A percentile compares a stretch with the other conserved stretches of the same genome.
Conservation (phyloP, 2,888 invertebrate species). For the Chrysomela aeneicollis region DNA sequence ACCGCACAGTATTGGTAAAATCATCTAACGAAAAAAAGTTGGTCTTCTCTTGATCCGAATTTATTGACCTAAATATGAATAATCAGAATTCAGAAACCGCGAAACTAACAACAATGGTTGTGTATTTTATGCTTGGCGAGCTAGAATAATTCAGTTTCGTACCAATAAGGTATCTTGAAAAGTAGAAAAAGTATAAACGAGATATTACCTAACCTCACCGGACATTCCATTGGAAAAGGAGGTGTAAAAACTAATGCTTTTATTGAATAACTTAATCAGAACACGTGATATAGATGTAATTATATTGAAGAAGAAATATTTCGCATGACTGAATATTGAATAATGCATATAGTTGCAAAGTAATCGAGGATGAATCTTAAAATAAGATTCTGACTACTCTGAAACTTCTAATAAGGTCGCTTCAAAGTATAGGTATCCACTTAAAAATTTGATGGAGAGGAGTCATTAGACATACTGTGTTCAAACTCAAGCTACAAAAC, state of each 20-base stretch:
- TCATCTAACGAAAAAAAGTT: too few species aligned
- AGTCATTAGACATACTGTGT: too few species aligned
- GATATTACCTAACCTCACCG: background rate
- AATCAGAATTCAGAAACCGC: slow-evolving; percentile 23
- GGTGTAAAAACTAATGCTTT: background rate
- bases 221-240: background rate
- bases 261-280: background rate
- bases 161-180: background rate
- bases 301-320: background rate
- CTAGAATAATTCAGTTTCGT: slow-evolving; percentile 22
- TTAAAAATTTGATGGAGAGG: too few species aligned
- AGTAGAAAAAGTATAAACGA: slow-evolving; percentile 6
- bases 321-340: background rate
- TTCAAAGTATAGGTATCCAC: too few species aligned
- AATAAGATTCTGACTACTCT: too few species aligned
- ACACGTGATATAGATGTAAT: background rate
- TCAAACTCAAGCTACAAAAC: too few species aligned
- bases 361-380: too few species aligned
- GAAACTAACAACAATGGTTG: slow-evolving; percentile 31
- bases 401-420: too few species aligned
- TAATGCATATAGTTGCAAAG: background rate
- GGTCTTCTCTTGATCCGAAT: too few species aligned
- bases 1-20: too few species aligned
- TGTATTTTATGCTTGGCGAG: slow-evolving; percentile 34
- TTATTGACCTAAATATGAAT: slow-evolving; percentile 27